Evolutionary conservation across 1,140 invertebrate species (phyloP).

Genomic region (Drosophila kanapiae): DNA sequence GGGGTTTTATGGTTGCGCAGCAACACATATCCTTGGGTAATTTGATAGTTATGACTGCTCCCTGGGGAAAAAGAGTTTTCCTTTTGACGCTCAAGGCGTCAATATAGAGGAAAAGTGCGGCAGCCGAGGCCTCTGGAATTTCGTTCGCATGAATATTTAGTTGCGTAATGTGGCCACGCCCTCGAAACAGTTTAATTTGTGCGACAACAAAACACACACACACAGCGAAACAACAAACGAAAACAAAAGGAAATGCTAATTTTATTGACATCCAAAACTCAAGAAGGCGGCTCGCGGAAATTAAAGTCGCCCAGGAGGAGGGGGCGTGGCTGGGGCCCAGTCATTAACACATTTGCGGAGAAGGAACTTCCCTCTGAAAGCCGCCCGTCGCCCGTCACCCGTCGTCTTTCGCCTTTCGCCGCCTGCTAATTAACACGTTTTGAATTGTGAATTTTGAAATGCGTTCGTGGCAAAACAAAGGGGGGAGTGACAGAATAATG

Average conservation of each 20-base stretch:
- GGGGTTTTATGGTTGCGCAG: constrained; percentile 48
- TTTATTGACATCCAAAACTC: constrained; percentile 76
- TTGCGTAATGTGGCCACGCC: constrained; percentile 68
- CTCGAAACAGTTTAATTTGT: constrained; percentile 70
- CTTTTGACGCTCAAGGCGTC: constrained; percentile 12
- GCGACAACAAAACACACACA: constrained; percentile 64
- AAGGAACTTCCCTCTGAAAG: constrained; percentile 14
- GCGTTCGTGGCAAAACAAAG: constrained; percentile 36
- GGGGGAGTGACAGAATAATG: constrained; percentile 13
- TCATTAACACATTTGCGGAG: constrained; percentile 79
- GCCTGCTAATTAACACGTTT: constrained; percentile 80
- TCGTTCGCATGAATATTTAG: constrained; percentile 78
- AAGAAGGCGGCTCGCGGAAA: constrained; percentile 63
- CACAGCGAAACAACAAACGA: constrained; percentile 57
- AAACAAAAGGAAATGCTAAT: constrained; percentile 76
- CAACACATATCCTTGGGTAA: constrained; percentile 68
- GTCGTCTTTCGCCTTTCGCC: constrained; percentile 27
- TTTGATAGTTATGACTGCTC: constrained; percentile 71
- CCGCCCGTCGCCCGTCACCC: constrained; percentile 40
- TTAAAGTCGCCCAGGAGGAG: constrained; percentile 60
- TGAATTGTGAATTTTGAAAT: constrained; percentile 83
- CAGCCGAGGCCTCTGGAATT: constrained; percentile 29
- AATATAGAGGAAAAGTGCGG: constrained; percentile 21
- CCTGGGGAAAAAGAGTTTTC: background rate
- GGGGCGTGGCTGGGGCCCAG: constrained; percentile 41